Base-by-base conservation (phyloP, 2,888 invertebrate species). In the Flexamia atlantica region DNA sequence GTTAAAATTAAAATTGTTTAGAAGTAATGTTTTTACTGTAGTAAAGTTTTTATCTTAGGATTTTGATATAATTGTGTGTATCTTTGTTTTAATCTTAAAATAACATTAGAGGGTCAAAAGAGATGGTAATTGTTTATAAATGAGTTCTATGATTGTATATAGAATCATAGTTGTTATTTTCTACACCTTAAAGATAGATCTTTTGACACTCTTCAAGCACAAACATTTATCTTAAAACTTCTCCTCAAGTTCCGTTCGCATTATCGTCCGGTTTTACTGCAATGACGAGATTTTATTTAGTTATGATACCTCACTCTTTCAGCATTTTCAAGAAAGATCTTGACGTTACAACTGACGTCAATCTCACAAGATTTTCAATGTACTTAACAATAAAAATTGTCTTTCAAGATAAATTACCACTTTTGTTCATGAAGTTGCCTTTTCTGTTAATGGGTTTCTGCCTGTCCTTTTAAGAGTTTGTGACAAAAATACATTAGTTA, bases 221-320 rank as follows among this genome's bases (percentile, higher is more conserved):
- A 64, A 64, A 64, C 17, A 64, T 64, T 28, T n/a, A n/a, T n/a
- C n/a, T 64, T 64, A 17, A 28, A 1, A 28, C 30, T 9, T 64
- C 64, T 64, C 4, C 14, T 28, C 17, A 2, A 7, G 30, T 64
- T 64, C 57, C 64, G 64, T 64, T 64, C 64, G 14, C 20, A 4
- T 64, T 14, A 25, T 30, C 64, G 64, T 64, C 64, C 64, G 17
- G 1, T 14, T 64, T 64, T 9, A 30, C 28, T 64, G 64, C 64
- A 64, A 28, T 17, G 17, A 64, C 9, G 4, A 5, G 28, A 28
- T 28, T 64, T 64, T 64, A 28, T 12, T 64, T 50, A 57, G 7
- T 46, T 46, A 12, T 23, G 23, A 53, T 64, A 64, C 64, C 64
- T 64, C 64, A 30, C 30, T 64, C 64, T 64, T 64, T 64, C 64